Conservation (phyloP, 2,888 invertebrate species). For the Teleiodes luculella region DNA sequence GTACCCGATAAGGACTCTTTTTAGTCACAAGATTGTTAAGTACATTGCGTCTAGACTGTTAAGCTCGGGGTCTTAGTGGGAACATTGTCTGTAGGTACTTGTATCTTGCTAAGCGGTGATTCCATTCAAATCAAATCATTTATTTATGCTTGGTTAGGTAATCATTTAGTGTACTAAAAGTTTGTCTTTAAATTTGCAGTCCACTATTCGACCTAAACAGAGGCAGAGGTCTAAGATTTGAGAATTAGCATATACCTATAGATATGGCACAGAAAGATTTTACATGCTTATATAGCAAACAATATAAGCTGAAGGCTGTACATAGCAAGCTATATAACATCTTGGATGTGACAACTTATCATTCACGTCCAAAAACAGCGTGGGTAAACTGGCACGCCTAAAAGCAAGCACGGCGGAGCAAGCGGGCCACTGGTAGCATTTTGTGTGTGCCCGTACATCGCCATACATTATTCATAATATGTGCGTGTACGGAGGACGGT, state of each 20-base stretch:
- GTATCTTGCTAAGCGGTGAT: too few relatives aligned
- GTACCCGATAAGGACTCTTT: not conserved
- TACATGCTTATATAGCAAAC: too few relatives aligned
- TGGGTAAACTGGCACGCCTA: constrained; percentile 30
- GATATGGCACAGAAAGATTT: not conserved
- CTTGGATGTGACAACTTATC: not conserved
- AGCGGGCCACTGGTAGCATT: constrained; percentile 46
- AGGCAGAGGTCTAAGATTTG: too few relatives aligned
- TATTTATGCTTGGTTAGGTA: too few relatives aligned
- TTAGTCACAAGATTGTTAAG: not conserved
- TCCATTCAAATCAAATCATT: too few relatives aligned
- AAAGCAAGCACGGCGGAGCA: constrained; percentile 36
- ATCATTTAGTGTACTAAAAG: too few relatives aligned
- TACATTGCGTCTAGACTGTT: constrained; percentile 1
- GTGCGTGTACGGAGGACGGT: not conserved
- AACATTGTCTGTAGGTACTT: not conserved
- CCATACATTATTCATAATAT: constrained; percentile 49
- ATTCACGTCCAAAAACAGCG: not conserved
- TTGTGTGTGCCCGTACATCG: constrained; percentile 49
- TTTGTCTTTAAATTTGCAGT: too few relatives aligned
- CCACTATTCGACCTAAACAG: too few relatives aligned
- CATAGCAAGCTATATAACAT: not conserved
- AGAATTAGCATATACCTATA: not conserved
- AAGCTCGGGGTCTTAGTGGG: not conserved
- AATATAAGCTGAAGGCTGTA: too few relatives aligned